phyloP scores from a whole-genome alignment of 2,888 invertebrate genomes.

The Cataglyphis altisquamis region DNA sequence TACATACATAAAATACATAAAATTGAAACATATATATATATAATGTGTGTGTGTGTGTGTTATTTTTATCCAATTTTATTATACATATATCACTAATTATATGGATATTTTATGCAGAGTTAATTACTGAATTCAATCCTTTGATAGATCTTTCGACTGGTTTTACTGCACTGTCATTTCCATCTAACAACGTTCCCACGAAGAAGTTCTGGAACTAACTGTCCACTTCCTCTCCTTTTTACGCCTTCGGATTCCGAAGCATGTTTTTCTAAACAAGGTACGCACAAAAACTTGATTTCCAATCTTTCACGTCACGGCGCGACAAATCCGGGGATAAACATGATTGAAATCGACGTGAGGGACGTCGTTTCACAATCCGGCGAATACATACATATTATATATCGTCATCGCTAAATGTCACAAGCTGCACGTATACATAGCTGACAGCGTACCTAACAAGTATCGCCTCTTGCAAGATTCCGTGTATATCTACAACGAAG shows the following conservation, averaged over 20 bases:
- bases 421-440: not conserved
- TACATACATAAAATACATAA: too few species aligned
- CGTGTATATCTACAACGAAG: not conserved
- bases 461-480: not conserved
- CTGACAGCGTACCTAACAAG: not conserved
- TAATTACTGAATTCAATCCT: slow-evolving; percentile 19
- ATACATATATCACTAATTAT: not conserved
- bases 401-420: not conserved
- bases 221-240: slow-evolving; percentile 36
- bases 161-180: slow-evolving; percentile 46
- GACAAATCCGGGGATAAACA: slow-evolving; percentile 15
- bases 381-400: not conserved
- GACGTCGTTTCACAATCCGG: not conserved
- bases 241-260: slow-evolving; percentile 18
- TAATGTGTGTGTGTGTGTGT: not conserved
- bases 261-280: not conserved
- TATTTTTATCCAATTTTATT: not conserved
- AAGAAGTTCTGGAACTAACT: slow-evolving; percentile 41
- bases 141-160: not conserved
- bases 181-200: slow-evolving; percentile 49
- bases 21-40: too few species aligned
- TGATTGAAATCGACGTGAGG: slow-evolving; percentile 28
- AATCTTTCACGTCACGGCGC: slow-evolving; percentile 35
- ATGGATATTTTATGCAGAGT: not conserved
- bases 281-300: slow-evolving; percentile 43